Conservation (phyloP, 2,113 vertebrate genomes). For the Ascaphus truei region DNA sequence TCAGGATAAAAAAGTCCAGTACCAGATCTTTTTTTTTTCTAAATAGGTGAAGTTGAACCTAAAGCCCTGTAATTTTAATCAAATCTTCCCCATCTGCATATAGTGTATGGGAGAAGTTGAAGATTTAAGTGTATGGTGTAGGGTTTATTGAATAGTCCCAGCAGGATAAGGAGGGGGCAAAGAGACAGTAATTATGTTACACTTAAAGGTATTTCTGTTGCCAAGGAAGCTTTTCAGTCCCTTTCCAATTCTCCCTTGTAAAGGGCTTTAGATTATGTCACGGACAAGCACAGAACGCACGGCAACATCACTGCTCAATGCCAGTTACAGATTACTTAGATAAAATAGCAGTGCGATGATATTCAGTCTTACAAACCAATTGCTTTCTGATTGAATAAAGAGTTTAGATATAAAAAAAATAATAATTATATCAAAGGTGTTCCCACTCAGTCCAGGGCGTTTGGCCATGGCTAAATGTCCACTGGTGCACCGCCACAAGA, state of each 20-base stretch:
- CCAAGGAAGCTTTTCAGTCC: constrained; percentile 44
- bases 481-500: too few relatives aligned
- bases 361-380: background rate
- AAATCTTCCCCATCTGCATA: constrained; percentile 72
- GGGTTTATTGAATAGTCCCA: constrained; percentile 63
- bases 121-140: constrained; percentile 76
- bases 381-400: background rate
- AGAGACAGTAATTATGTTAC: constrained; percentile 65
- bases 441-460: too few relatives aligned
- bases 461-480: too few relatives aligned
- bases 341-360: too few relatives aligned
- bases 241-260: constrained; percentile 10
- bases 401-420: background rate
- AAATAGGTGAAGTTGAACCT: constrained; percentile 79
- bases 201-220: constrained; percentile 70
- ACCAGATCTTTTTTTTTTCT: constrained; percentile 56
- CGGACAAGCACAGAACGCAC: constrained; percentile 30
- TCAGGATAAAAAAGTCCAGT: constrained; percentile 57
- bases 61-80: constrained; percentile 85
- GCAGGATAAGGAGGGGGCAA: constrained; percentile 55
- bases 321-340: too few relatives aligned
- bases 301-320: too few relatives aligned
- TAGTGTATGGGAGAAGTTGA: constrained; percentile 65
- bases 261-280: constrained; percentile 51
- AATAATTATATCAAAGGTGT: too few relatives aligned